Evolutionary conservation across 2,888 invertebrate genomes (phyloP).

Genomic region (Microplitis deprimator): DNA sequence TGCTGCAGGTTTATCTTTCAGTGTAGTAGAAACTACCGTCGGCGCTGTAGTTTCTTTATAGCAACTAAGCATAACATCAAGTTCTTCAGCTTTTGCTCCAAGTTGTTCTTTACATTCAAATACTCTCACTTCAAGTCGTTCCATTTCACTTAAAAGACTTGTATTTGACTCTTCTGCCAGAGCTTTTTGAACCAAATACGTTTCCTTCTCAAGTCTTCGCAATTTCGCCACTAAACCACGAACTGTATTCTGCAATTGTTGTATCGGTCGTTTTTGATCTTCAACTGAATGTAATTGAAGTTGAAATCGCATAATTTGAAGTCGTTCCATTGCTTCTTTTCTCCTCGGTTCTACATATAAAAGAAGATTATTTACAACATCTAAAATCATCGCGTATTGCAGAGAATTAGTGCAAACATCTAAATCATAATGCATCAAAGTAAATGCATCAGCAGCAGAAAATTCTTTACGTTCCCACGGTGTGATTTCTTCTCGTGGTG

Average conservation of each 20-base stretch:
- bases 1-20: conserved; percentile 81
- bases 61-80: conserved; percentile 95
- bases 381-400: conserved; percentile 96
- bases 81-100: conserved; percentile 90
- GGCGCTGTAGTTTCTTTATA: conserved; percentile 85
- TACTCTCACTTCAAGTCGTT: conserved; percentile 82
- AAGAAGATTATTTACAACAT: conserved; percentile 97
- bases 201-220: conserved; percentile 89
- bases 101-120: conserved; percentile 92
- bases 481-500: conserved; percentile 80
- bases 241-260: conserved; percentile 85
- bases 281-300: conserved; percentile 91
- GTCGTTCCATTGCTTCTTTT: conserved; percentile 89
- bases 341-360: conserved; percentile 97
- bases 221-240: conserved; percentile 85
- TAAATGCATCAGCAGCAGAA: conserved; percentile 96
- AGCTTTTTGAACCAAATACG: conserved; percentile 87
- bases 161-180: conserved; percentile 80
- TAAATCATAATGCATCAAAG: conserved; percentile 97
- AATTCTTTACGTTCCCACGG: conserved; percentile 84
- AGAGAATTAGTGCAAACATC: conserved; percentile 97
- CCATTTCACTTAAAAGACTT: conserved; percentile 79
- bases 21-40: conserved; percentile 73
- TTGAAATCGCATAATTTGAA: conserved; percentile 93
- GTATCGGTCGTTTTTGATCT: conserved; percentile 93